Base-by-base conservation (phyloP, 2,888 invertebrate genomes). In the Siphlonurus alternatus region DNA sequence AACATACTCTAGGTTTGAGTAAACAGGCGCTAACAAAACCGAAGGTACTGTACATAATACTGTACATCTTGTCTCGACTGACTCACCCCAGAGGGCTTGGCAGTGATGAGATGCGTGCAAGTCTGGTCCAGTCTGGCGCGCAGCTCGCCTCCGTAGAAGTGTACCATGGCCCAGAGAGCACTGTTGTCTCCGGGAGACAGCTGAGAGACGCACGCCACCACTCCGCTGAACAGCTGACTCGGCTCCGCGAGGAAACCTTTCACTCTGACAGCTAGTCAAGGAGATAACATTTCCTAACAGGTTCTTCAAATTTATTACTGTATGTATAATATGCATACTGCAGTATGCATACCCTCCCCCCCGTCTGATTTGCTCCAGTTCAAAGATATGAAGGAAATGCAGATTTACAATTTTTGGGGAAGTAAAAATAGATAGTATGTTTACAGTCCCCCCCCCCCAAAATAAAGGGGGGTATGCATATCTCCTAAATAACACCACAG, bases 41-140 rank as follows among this genome's bases (percentile, higher is more conserved):
- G n/a, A n/a, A n/a, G n/a, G n/a, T n/a, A n/a, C n/a, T n/a, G n/a
- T n/a, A n/a, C n/a, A n/a, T n/a, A n/a, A n/a, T n/a, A n/a, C n/a
- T n/a, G n/a, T n/a, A n/a, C n/a, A n/a, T n/a, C n/a, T n/a, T n/a
- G n/a, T n/a, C n/a, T n/a, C n/a, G n/a, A n/a, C n/a, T n/a, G 22
- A 68, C 74, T 72, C 71, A 78, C 81, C 53, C 91, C 89, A 63
- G 78, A 78, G 10, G 87, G 83, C 69, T 83, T 82, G 51, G 87
- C 85, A 71, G 87, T 84, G 68, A 97, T 84, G 66, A 97, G 79
- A 80, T 95, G 94, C 65, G 93, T 92, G 72, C 88, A 88, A 70
- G 80, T 80, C 68, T 80, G 78, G 74, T 85, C 83, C 68, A 96
- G 80, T 71, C 81, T 83, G 64, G 85, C 76, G 70, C 86, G 85